These are phyloP conservation scores for Pomatostomus ruficeps DNA, from an alignment of 2,113 vertebrate species.

Conservation along the genomic window DNA sequence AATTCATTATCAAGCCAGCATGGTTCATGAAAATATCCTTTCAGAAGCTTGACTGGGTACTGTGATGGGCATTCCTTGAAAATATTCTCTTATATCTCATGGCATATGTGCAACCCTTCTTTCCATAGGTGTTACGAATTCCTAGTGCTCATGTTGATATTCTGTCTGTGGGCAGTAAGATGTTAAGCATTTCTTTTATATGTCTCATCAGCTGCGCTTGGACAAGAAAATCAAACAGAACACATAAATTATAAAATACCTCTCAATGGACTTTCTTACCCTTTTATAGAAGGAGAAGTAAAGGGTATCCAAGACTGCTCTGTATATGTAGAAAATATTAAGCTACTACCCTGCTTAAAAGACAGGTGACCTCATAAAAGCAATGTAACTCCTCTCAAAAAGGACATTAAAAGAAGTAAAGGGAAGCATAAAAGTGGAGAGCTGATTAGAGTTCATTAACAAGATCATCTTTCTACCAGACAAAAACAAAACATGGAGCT, in stretches of 20 bases:
- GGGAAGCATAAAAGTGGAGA: background rate
- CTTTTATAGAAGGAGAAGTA: background rate
- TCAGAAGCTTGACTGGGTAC: background rate
- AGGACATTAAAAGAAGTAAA: background rate
- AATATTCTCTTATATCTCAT: background rate
- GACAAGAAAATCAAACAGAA: slow-evolving; percentile 3
- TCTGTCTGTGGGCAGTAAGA: background rate
- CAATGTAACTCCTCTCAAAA: background rate
- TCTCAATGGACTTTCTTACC: background rate
- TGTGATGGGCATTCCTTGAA: background rate
- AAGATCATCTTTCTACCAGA: background rate
- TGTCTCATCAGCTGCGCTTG: background rate
- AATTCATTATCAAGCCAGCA: background rate
- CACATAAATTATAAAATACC: background rate
- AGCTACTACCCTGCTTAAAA: background rate
- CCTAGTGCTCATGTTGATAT: background rate
- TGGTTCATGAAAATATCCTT: background rate
- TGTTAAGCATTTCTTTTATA: background rate
- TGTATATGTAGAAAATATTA: background rate
- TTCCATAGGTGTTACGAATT: background rate
- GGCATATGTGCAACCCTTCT: background rate
- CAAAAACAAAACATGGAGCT: background rate
- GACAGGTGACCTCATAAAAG: background rate
- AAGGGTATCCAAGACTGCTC: background rate
- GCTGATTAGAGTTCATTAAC: background rate